phyloP scores from a whole-genome alignment of 2,797 vertebrate species.

The Menidia menidia region DNA sequence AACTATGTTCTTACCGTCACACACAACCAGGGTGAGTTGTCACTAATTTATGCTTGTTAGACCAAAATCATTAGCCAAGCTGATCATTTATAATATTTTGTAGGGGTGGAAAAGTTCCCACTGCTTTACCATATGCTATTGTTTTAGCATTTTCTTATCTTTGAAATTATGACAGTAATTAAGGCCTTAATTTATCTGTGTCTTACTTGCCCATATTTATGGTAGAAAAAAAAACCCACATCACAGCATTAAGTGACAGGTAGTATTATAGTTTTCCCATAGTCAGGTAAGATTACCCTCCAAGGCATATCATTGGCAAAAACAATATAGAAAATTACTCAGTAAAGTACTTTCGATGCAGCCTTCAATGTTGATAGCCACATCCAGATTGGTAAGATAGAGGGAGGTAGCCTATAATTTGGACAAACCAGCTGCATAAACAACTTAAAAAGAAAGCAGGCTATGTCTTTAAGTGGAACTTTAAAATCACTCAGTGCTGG shows the following conservation, averaged over 20 bases:
- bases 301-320: slow-evolving; percentile 34
- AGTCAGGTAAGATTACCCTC: slow-evolving; percentile 25
- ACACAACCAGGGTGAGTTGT: slow-evolving; percentile 82
- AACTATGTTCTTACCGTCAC: slow-evolving; percentile 92
- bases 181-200: too few species aligned
- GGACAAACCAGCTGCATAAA: slow-evolving; percentile 12
- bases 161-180: too few species aligned
- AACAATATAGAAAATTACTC: slow-evolving; percentile 29
- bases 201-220: too few species aligned
- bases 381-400: slow-evolving; percentile 45
- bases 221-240: not conserved
- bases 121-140: too few species aligned
- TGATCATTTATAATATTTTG: too few species aligned
- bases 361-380: slow-evolving; percentile 39
- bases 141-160: too few species aligned
- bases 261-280: slow-evolving; percentile 25
- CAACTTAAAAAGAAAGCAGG: slow-evolving; percentile 7
- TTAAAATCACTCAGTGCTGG: not conserved
- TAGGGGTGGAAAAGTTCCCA: too few species aligned
- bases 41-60: not conserved
- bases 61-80: not conserved
- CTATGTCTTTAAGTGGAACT: slow-evolving; percentile 1
- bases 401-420: slow-evolving; percentile 43
- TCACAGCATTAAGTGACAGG: slow-evolving; percentile 15
- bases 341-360: slow-evolving; percentile 24